These are phyloP conservation scores for Pluvianellus socialis DNA, from an alignment of 2,113 vertebrate species.

Conservation along the genomic window DNA sequence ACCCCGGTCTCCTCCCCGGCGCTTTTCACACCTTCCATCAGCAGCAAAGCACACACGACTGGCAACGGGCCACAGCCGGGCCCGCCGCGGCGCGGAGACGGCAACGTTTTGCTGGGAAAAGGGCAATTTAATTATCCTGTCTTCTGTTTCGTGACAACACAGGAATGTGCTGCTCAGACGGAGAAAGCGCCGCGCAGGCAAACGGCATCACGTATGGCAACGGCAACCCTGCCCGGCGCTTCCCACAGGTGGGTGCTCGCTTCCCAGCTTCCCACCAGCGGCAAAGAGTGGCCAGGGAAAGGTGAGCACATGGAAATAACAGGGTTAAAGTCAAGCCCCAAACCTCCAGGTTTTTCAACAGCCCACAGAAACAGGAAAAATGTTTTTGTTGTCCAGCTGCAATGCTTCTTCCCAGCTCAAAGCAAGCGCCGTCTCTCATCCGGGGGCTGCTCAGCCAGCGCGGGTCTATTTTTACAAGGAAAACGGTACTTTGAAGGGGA, in stretches of 20 bases:
- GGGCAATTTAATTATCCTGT: conserved; percentile 53
- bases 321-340: background rate
- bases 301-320: rapidly evolving
- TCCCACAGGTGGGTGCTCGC: rapidly evolving
- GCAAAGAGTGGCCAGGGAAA: background rate
- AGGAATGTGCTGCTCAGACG: conserved; percentile 16
- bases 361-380: background rate
- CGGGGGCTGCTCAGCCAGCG: background rate
- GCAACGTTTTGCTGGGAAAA: conserved; percentile 47
- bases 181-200: background rate
- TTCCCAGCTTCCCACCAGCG: rapidly evolving
- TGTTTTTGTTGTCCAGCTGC: background rate
- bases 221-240: background rate
- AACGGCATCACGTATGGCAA: background rate
- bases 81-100: background rate
- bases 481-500: conserved; percentile 11
- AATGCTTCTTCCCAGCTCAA: background rate
- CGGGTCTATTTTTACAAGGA: background rate
- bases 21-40: conserved; percentile 38
- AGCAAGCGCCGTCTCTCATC: background rate
- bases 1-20: background rate
- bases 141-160: conserved; percentile 35
- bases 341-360: background rate
- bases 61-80: background rate
- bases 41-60: background rate